These are phyloP conservation scores for Cyphomyrmex costatus DNA, from an alignment of 1,140 invertebrate genomes.

Conservation along the genomic window DNA sequence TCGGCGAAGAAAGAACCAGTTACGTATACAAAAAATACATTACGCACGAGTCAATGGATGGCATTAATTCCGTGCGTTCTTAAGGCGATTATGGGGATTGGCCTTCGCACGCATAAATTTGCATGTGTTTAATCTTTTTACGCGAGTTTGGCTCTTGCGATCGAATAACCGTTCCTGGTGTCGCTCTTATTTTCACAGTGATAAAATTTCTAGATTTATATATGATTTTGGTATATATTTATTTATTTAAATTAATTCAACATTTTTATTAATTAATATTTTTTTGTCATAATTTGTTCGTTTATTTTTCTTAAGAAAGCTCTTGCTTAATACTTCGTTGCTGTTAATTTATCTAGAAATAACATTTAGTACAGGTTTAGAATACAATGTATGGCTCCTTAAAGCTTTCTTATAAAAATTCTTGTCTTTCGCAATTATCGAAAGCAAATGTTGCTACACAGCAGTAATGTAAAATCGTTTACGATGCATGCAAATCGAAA, in stretches of 20 bases:
- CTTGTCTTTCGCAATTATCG: background rate
- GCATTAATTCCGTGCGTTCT: constrained; percentile 39
- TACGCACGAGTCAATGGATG: constrained; percentile 29
- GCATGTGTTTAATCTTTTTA: constrained; percentile 26
- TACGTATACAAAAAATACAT: constrained; percentile 31
- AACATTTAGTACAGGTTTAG: background rate
- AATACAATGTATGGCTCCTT: background rate
- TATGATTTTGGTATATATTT: background rate
- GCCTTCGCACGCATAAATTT: constrained; percentile 40
- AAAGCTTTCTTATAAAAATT: background rate
- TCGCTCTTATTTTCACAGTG: background rate
- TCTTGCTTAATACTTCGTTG: background rate
- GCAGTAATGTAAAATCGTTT: background rate
- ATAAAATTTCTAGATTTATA: background rate
- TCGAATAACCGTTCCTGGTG: background rate
- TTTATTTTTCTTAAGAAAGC: background rate
- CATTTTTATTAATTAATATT: background rate
- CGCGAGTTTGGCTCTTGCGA: background rate
- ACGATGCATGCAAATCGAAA: background rate
- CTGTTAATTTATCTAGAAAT: background rate
- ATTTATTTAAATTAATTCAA: background rate
- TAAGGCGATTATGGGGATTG: constrained; percentile 32
- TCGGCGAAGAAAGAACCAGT: constrained; percentile 22
- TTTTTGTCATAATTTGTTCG: background rate
- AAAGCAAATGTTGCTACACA: background rate